These are phyloP conservation scores for Scotopteryx bipunctaria DNA, from an alignment of 2,888 invertebrate genomes.

Conservation along the genomic window DNA sequence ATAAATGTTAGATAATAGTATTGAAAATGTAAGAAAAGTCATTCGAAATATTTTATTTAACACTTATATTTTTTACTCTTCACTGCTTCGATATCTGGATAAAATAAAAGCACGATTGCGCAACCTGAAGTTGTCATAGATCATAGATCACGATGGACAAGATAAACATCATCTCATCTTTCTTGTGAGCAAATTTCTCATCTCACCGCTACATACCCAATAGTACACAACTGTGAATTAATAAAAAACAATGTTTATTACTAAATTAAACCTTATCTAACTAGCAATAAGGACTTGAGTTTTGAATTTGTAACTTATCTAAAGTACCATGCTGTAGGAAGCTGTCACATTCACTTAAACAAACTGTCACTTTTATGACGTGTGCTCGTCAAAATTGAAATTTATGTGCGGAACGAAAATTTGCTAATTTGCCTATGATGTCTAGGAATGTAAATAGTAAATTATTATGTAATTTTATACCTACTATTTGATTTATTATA, in stretches of 20 bases:
- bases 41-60: too few relatives aligned
- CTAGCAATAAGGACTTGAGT: slow-evolving; percentile 1
- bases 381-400: slow-evolving; percentile 39
- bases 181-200: slow-evolving; percentile 21
- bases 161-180: neutral
- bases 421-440: neutral
- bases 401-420: slow-evolving; percentile 16
- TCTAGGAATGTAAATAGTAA: too few relatives aligned
- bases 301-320: too few relatives aligned
- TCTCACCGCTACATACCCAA: slow-evolving; percentile 4
- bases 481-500: too few relatives aligned
- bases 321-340: slow-evolving; percentile 9
- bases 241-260: slow-evolving; percentile 1
- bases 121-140: too few relatives aligned
- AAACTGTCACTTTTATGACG: slow-evolving; percentile 35
- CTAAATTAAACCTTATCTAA: slow-evolving; percentile 11
- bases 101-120: too few relatives aligned
- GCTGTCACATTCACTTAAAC: slow-evolving; percentile 31
- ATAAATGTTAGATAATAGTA: too few relatives aligned
- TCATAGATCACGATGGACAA: too few relatives aligned
- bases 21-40: too few relatives aligned
- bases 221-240: neutral
- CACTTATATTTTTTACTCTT: too few relatives aligned
- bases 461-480: too few relatives aligned
- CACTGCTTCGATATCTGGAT: too few relatives aligned